Conservation (phyloP, 2,888 invertebrate genomes). For the Lasiommata megera region DNA sequence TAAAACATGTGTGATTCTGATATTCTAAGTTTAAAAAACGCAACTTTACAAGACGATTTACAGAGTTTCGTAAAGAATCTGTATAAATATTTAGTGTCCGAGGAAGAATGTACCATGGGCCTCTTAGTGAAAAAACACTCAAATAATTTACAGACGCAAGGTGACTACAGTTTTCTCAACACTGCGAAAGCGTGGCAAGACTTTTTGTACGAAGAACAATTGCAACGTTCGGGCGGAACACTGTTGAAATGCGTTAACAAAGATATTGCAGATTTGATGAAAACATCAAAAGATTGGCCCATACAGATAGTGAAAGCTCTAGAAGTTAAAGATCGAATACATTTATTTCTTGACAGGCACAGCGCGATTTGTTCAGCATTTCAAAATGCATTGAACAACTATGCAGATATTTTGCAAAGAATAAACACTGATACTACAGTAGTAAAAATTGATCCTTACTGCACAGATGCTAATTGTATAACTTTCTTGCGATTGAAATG, state of each 20-base stretch:
- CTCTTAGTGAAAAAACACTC: conserved; percentile 80
- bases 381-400: conserved; percentile 45
- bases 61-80: conserved; percentile 45
- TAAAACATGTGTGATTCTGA: neutral
- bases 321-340: conserved; percentile 66
- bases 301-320: conserved; percentile 62
- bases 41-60: conserved; percentile 41
- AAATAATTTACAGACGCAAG: conserved; percentile 76
- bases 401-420: conserved; percentile 40
- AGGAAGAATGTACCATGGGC: conserved; percentile 38
- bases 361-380: conserved; percentile 51
- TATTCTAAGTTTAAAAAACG: neutral
- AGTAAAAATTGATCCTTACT: conserved; percentile 48
- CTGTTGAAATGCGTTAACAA: conserved; percentile 53
- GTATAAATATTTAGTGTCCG: conserved; percentile 46
- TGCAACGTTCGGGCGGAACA: conserved; percentile 35
- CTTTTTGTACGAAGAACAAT: conserved; percentile 35
- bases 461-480: conserved; percentile 45
- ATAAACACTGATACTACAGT: conserved; percentile 34
- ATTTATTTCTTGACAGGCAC: conserved; percentile 76
- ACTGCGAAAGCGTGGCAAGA: conserved; percentile 81
- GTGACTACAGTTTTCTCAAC: conserved; percentile 85
- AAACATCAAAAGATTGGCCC: conserved; percentile 70
- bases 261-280: conserved; percentile 53
- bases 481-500: conserved; percentile 58